A percentile compares a stretch with the other conserved stretches of the same genome.
phyloP scores from a whole-genome alignment of 2,113 vertebrate genomes.

The Amphiprion ocellaris region DNA sequence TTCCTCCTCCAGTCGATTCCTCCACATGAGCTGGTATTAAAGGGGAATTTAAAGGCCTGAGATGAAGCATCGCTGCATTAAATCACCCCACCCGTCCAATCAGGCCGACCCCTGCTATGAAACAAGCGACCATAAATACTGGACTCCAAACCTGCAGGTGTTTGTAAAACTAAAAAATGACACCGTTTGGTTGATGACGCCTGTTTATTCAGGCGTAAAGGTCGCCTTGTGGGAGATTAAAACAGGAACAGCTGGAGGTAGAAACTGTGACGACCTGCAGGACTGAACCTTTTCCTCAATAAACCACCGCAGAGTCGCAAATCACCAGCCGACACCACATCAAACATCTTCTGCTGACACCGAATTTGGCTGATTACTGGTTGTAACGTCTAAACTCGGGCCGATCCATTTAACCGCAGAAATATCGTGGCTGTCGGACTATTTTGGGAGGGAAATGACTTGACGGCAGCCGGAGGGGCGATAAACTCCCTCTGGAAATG shows the following conservation, averaged over 20 bases:
- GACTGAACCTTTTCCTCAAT: neutral
- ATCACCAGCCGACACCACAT: neutral
- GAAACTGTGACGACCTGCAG: neutral
- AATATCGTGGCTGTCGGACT: neutral
- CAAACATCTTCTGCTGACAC: neutral
- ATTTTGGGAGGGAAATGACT: neutral
- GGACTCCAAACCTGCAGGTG: constrained; percentile 6
- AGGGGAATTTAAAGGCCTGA: constrained; percentile 33
- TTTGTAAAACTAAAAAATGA: neutral
- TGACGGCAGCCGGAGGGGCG: neutral
- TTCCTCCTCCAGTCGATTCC: constrained; percentile 16
- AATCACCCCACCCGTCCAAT: constrained; percentile 55
- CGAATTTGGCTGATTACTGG: neutral
- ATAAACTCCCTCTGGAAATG: constrained; percentile 21
- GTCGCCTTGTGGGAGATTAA: constrained; percentile 19
- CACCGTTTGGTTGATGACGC: neutral
- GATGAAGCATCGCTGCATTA: constrained; percentile 51
- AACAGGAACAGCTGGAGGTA: neutral
- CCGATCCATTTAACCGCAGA: neutral
- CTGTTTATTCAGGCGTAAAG: constrained; percentile 51
- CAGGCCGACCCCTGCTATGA: constrained; percentile 46
- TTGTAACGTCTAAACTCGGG: neutral
- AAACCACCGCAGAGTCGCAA: constrained; percentile 1
- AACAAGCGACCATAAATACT: constrained; percentile 62
- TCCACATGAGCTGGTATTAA: constrained; percentile 40